Conservation (phyloP, 2,888 invertebrate genomes). For the Tipula vernalis region DNA sequence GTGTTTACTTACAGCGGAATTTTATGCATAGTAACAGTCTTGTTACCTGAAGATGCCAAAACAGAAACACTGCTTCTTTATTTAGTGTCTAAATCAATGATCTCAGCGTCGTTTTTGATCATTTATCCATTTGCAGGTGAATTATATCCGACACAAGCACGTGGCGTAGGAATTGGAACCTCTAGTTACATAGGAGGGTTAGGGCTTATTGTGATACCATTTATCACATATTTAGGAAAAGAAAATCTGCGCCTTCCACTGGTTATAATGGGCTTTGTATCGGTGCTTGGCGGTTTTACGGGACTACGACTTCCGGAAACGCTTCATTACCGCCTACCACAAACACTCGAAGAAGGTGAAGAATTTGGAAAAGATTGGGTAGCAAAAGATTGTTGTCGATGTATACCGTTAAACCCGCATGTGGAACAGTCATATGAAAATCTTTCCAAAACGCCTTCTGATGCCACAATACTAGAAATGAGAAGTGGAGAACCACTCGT, state of each 20-base stretch:
- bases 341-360: conserved; percentile 80
- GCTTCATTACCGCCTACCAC: conserved; percentile 66
- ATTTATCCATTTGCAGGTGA: conserved; percentile 90
- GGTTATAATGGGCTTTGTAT: conserved; percentile 71
- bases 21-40: conserved; percentile 72
- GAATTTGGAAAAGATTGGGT: conserved; percentile 75
- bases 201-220: conserved; percentile 80
- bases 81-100: conserved; percentile 73
- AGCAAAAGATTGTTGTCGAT: conserved; percentile 58
- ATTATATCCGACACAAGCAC: conserved; percentile 77
- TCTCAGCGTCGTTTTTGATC: conserved; percentile 81
- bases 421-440: conserved; percentile 59
- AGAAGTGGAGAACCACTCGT: conserved; percentile 17
- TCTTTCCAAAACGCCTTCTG: conserved; percentile 36
- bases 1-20: conserved; percentile 48
- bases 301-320: conserved; percentile 77
- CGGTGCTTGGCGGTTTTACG: conserved; percentile 68
- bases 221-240: conserved; percentile 79
- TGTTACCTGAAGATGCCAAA: conserved; percentile 66
- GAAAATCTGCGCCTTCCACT: conserved; percentile 72
- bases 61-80: conserved; percentile 61
- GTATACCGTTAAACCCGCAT: conserved; percentile 52
- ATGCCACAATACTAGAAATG: conserved; percentile 26
- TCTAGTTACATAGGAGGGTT: conserved; percentile 84
- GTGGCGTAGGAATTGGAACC: conserved; percentile 81